phyloP scores from a whole-genome alignment of 2,113 vertebrate species.

The Macroglossus sobrinus region DNA sequence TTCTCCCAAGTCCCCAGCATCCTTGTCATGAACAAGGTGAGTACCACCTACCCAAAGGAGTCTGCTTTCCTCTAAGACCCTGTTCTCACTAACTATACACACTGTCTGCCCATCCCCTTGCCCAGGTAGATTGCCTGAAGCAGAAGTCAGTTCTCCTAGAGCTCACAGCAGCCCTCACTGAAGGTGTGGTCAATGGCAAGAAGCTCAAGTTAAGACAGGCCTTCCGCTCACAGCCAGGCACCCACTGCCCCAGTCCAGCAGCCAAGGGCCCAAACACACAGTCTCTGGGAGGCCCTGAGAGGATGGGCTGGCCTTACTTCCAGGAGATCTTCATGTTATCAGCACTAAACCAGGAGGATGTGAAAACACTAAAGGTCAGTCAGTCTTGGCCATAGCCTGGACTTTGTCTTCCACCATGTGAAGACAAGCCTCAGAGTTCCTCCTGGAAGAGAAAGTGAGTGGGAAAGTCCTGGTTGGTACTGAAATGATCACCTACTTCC shows the following conservation, averaged over 20 bases:
- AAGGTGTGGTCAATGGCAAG: constrained; percentile 89
- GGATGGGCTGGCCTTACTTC: constrained; percentile 91
- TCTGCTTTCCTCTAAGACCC: neutral
- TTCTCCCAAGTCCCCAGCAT: constrained; percentile 88
- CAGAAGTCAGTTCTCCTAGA: constrained; percentile 87
- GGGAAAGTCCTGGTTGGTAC: neutral
- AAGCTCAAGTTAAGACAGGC: constrained; percentile 86
- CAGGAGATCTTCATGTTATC: constrained; percentile 97
- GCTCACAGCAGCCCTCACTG: constrained; percentile 86
- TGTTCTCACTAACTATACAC: neutral
- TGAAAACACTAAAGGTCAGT: constrained; percentile 91
- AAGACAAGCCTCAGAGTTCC: constrained; percentile 12
- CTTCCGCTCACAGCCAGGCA: constrained; percentile 75
- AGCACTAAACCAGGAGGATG: constrained; percentile 87
- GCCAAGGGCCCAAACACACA: neutral
- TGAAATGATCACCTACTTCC: neutral
- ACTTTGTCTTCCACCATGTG: neutral
- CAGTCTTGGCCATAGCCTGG: neutral
- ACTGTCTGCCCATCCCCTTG: neutral
- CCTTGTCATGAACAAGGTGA: constrained; percentile 96
- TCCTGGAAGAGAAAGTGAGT: neutral
- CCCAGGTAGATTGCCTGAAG: constrained; percentile 92
- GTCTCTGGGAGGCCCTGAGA: constrained; percentile 67
- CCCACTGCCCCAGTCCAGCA: neutral
- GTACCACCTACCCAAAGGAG: neutral